Evolutionary conservation across 37 sponge, comb jelly and placozoan genomes (phyloP).

Genomic region (Diacarnus erythraeanus): DNA sequence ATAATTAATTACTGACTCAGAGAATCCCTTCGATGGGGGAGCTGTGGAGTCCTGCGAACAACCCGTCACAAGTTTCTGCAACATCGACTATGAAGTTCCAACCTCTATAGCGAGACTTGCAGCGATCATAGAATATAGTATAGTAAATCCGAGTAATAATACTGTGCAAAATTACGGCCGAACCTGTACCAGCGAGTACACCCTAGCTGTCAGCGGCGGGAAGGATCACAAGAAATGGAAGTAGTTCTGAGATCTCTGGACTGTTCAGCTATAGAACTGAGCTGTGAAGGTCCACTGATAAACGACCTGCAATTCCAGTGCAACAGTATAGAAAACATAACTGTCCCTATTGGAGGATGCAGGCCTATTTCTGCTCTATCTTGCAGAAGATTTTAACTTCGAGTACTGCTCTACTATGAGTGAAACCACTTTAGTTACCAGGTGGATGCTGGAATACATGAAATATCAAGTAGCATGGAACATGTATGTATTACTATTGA

Average conservation of each 20-base stretch:
- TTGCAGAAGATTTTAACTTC: not conserved
- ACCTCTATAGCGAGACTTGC: conserved; percentile 6
- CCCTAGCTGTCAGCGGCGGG: conserved; percentile 14
- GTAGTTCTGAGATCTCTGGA: not conserved
- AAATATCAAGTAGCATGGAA: not conserved
- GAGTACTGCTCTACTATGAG: not conserved
- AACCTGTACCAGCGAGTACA: not conserved
- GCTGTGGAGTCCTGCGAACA: not conserved
- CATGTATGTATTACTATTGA: too few relatives aligned
- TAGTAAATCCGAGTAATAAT: not conserved
- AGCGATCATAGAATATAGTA: not conserved
- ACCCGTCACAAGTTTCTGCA: conserved; percentile 2
- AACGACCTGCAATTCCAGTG: not conserved
- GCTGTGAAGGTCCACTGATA: not conserved
- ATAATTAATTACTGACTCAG: not conserved
- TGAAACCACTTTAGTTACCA: not conserved
- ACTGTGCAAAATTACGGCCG: too few relatives aligned
- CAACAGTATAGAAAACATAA: not conserved
- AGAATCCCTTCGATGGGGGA: conserved; percentile 14
- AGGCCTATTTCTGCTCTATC: conserved; percentile 13
- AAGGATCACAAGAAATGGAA: not conserved
- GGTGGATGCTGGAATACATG: conserved; percentile 28
- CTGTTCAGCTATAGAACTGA: not conserved
- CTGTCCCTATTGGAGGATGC: not conserved
- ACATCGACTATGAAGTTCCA: conserved; percentile 12